A percentile compares a stretch with the other conserved stretches of the same genome.
Conservation (phyloP, 2,113 vertebrate genomes). For the Dipodomys spectabilis region DNA sequence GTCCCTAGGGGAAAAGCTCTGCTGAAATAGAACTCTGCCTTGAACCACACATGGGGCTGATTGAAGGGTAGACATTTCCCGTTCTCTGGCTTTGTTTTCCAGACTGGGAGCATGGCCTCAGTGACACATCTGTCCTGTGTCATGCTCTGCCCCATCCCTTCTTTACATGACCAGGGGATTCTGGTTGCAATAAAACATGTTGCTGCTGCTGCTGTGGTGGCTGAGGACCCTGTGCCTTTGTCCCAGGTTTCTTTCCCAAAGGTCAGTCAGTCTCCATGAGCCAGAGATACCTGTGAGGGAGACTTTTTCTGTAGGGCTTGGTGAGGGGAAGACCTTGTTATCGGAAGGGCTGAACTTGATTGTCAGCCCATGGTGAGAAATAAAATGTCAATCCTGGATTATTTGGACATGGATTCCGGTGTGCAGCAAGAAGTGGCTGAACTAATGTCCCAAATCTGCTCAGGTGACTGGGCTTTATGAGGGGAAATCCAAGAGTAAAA, state of each 20-base stretch:
- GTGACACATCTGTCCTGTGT: not conserved
- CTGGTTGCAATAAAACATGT: slow-evolving; percentile 75
- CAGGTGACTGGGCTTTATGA: not conserved
- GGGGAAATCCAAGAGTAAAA: not conserved
- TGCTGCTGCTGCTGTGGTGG: slow-evolving; percentile 41
- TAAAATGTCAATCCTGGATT: not conserved
- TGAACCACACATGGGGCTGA: no score
- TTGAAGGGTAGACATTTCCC: not conserved
- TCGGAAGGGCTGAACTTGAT: not conserved
- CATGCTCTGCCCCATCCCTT: not conserved
- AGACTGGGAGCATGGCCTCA: not conserved
- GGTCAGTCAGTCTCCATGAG: not conserved
- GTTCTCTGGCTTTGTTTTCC: not conserved
- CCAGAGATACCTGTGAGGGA: not conserved
- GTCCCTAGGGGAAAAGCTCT: not conserved
- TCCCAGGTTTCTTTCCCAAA: not conserved
- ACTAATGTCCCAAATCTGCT: not conserved
- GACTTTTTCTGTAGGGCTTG: not conserved
- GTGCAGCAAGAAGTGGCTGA: not conserved
- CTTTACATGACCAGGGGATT: slow-evolving; percentile 32
- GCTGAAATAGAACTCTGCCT: not conserved
- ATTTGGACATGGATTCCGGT: not conserved
- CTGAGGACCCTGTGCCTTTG: not conserved
- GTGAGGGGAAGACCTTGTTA: not conserved
- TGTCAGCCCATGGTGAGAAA: not conserved